Percentiles rank a stretch among this genome's conserved stretches.
Conservation (phyloP, 1,140 invertebrate species). For the Drosophila lacteicornis region DNA sequence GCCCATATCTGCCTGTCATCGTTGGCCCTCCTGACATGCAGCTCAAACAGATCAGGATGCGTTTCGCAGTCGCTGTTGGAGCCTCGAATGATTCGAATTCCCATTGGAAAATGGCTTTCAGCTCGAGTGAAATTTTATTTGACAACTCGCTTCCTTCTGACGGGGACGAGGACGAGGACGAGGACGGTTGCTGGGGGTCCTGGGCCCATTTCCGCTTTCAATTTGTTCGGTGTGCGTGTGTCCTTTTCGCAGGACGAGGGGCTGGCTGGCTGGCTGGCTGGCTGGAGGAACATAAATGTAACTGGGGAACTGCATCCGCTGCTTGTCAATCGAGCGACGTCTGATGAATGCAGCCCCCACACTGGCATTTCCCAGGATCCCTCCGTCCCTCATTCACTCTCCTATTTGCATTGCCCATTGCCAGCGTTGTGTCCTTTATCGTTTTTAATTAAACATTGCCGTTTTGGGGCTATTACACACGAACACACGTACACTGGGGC, state of each 20-base stretch:
- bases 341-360: slow-evolving; percentile 35
- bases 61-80: slow-evolving; percentile 5
- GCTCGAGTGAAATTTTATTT: slow-evolving; percentile 51
- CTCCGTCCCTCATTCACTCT: slow-evolving; percentile 3
- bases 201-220: slow-evolving; percentile 49
- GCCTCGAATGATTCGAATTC: slow-evolving; percentile 36
- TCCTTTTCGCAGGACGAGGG: slow-evolving; percentile 5
- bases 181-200: background rate
- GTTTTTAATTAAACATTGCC: slow-evolving; percentile 80
- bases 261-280: background rate
- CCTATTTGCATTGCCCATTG: slow-evolving; percentile 61
- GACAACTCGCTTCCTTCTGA: slow-evolving; percentile 31
- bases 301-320: slow-evolving; percentile 47
- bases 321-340: slow-evolving; percentile 37
- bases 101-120: slow-evolving; percentile 46
- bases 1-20: slow-evolving; percentile 26
- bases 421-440: slow-evolving; percentile 64
- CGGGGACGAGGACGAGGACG: background rate
- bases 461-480: slow-evolving; percentile 64
- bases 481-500: slow-evolving; percentile 4
- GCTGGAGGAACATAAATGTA: slow-evolving; percentile 35
- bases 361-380: too few species aligned
- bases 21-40: background rate
- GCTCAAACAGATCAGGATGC: slow-evolving; percentile 39
- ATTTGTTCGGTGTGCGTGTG: slow-evolving; percentile 42